A percentile compares a stretch with the other conserved stretches of the same genome.
phyloP scores from a whole-genome alignment of 30 jellyfish, hydroid and myxozoan species.

The Euphysa ruthae region DNA sequence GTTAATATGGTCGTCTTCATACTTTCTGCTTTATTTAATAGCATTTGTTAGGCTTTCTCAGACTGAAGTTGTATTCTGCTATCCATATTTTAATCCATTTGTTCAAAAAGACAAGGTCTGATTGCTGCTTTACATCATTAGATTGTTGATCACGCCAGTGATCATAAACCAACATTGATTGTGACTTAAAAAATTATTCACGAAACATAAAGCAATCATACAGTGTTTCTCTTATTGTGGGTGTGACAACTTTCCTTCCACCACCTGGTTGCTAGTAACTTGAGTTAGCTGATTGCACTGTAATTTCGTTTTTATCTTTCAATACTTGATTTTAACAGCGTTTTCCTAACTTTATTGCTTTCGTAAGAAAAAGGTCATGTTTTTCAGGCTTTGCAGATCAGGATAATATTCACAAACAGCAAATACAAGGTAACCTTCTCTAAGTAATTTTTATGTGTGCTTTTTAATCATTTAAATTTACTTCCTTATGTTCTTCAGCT shows the following conservation, averaged over 20 bases:
- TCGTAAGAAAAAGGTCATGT: slow-evolving; percentile 13
- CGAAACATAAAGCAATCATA: slow-evolving; percentile 30
- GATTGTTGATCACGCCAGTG: slow-evolving; percentile 32
- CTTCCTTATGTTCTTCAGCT: slow-evolving; percentile 14
- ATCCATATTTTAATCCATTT: slow-evolving; percentile 27
- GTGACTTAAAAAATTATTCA: slow-evolving; percentile 21
- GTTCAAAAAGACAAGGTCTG: slow-evolving; percentile 19
- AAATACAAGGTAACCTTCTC: slow-evolving; percentile 36
- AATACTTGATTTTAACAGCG: slow-evolving; percentile 8
- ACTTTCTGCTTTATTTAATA: slow-evolving; percentile 7
- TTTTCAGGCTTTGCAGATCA: slow-evolving; percentile 14
- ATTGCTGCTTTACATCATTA: slow-evolving; percentile 23
- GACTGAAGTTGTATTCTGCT: slow-evolving; percentile 18
- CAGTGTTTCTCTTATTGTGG: slow-evolving; percentile 29
- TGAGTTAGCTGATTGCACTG: slow-evolving; percentile 12
- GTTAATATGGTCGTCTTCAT: not conserved
- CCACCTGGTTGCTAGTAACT: slow-evolving; percentile 31
- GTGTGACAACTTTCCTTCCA: slow-evolving; percentile 36
- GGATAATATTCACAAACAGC: slow-evolving; percentile 40
- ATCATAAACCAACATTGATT: slow-evolving; percentile 15
- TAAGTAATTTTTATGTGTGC: slow-evolving; percentile 7
- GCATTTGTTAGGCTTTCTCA: slow-evolving; percentile 34
- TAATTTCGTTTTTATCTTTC: not conserved
- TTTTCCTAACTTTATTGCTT: slow-evolving; percentile 33
- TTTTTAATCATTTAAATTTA: slow-evolving; percentile 19